Evolutionary conservation across 2,888 invertebrate genomes (phyloP).

Genomic region (Gryllus longicercus): DNA sequence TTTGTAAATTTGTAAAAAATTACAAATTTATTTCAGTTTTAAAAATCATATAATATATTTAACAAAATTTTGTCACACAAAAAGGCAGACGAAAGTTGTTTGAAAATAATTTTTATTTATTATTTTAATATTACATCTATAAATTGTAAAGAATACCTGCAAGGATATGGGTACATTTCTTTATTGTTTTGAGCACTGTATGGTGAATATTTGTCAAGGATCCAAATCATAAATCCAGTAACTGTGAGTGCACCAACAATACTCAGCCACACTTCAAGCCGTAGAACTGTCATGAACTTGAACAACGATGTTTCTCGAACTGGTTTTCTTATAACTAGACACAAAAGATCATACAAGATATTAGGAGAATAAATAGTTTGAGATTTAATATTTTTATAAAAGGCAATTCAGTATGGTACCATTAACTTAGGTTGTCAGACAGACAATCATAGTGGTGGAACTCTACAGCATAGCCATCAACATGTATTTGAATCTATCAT

Average conservation of each 20-base stretch:
- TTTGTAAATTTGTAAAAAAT: too few species aligned
- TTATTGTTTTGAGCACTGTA: constrained; percentile 83
- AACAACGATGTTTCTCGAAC: constrained; percentile 77
- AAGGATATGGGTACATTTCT: constrained; percentile 72
- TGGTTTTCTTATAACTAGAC: constrained; percentile 76
- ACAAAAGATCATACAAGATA: too few species aligned
- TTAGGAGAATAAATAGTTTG: too few species aligned
- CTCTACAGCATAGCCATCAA: too few species aligned
- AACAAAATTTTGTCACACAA: neutral
- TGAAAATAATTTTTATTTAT: too few species aligned
- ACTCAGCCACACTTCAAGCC: constrained; percentile 83
- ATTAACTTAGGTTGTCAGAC: too few species aligned
- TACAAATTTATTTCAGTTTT: too few species aligned
- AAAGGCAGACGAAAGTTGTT: neutral
- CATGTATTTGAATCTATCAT: too few species aligned
- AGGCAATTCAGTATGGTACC: too few species aligned
- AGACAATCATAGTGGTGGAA: too few species aligned
- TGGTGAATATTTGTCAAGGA: constrained; percentile 84
- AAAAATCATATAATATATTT: neutral
- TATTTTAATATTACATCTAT: too few species aligned
- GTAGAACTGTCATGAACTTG: constrained; percentile 89
- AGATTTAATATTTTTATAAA: too few species aligned
- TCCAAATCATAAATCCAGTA: constrained; percentile 84
- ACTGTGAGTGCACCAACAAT: constrained; percentile 77
- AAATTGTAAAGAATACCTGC: constrained; percentile 50